Evolutionary conservation across 2,113 vertebrate genomes (phyloP).

Genomic region (Odontesthes bonariensis): DNA sequence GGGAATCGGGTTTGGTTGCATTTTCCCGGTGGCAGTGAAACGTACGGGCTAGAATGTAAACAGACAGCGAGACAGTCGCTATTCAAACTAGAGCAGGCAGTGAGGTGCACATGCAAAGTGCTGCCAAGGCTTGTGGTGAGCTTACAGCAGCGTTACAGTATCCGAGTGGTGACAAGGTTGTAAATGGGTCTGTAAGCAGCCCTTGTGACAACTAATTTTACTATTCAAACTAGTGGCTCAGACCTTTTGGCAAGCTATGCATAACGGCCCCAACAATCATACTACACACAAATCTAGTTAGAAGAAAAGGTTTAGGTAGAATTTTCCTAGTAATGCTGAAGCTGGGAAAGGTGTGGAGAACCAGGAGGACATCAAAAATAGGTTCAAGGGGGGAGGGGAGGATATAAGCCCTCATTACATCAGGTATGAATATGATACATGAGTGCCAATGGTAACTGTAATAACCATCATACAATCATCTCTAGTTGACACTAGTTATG

Average conservation of each 20-base stretch:
- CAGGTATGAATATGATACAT: background rate
- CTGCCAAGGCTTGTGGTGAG: conserved; percentile 30
- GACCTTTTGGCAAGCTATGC: conserved; percentile 14
- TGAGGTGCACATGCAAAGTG: conserved; percentile 69
- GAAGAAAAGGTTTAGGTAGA: background rate
- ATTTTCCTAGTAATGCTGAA: conserved; percentile 13
- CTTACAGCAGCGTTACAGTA: conserved; percentile 23
- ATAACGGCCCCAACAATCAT: conserved; percentile 26
- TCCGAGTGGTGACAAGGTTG: conserved; percentile 36
- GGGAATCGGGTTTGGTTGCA: conserved; percentile 62
- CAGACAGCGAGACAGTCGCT: conserved; percentile 37
- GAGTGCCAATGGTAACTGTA: too few relatives aligned
- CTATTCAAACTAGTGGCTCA: conserved; percentile 76
- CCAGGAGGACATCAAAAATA: background rate
- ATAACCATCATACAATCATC: too few relatives aligned
- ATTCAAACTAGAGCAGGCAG: conserved; percentile 48
- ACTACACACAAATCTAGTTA: conserved; percentile 18
- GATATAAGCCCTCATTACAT: background rate
- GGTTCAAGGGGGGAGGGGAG: background rate
- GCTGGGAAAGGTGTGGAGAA: background rate
- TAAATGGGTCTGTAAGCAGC: conserved; percentile 45
- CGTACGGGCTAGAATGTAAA: conserved; percentile 60
- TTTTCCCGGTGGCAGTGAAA: conserved; percentile 60
- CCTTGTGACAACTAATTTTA: conserved; percentile 60
- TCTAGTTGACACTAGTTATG: too few relatives aligned